A percentile compares a stretch with the other conserved stretches of the same genome.
Evolutionary conservation across 2,797 vertebrate genomes (phyloP).

Genomic region (Rhinogobio ventralis): DNA sequence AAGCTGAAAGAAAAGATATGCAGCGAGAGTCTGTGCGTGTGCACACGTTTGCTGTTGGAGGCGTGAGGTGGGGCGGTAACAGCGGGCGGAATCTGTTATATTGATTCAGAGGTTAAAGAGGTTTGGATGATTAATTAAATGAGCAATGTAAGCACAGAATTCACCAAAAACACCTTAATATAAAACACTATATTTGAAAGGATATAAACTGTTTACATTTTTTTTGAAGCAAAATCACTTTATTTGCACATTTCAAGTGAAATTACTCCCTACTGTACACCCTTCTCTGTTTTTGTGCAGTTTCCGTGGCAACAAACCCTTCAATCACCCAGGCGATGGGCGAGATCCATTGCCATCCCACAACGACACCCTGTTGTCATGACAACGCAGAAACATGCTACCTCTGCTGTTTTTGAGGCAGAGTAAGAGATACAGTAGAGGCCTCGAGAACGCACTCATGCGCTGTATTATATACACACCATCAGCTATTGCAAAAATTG

Average conservation of each 20-base stretch:
- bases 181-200: not conserved
- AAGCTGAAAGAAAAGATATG: not conserved
- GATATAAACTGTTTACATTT: not conserved
- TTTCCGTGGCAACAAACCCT: conserved; percentile 52
- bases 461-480: not conserved
- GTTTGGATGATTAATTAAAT: not conserved
- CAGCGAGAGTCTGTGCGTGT: not conserved
- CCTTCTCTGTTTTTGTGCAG: not conserved
- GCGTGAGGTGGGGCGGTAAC: not conserved
- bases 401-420: conserved; percentile 48
- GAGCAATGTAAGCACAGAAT: not conserved
- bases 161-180: not conserved
- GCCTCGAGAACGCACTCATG: conserved; percentile 1
- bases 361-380: conserved; percentile 45
- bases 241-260: conserved; percentile 46
- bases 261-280: conserved; percentile 43
- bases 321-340: conserved; percentile 49
- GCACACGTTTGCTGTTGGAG: not conserved
- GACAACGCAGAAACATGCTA: conserved; percentile 49
- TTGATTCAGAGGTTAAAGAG: conserved; percentile 24
- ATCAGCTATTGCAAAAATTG: not conserved
- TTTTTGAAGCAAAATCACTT: conserved; percentile 36
- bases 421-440: conserved; percentile 35
- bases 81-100: conserved; percentile 1
- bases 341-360: conserved; percentile 43